Base-by-base conservation (phyloP, 2,797 vertebrate species). In the Xyrichtys novacula region DNA sequence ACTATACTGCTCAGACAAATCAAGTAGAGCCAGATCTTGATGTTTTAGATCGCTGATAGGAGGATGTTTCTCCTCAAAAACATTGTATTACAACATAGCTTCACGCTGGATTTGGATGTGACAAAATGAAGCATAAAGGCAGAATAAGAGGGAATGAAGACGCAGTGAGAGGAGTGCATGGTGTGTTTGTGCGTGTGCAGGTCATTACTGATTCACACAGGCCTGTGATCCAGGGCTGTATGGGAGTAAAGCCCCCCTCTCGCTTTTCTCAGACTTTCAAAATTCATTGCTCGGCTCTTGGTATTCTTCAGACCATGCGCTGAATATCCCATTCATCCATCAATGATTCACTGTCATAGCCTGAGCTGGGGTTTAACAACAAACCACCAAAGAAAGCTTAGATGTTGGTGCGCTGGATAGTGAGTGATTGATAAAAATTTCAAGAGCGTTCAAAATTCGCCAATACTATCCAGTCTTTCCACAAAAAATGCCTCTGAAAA, bases 291-390 rank as follows among this genome's bases (percentile, higher is more conserved):
- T 29, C 26, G 56, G 49, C 73, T 79, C 62, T 80, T 67, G 62
- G 67, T 65, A 65, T 70, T 84, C 79, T 50, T 83, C 70, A 77
- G 65, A 70, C 68, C n/a, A 26, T 73, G 67, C 65, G 50, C 52
- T 42, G 61, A 68, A 68, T 47, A 52, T 78, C 55, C 64, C 60
- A 62, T 82, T 83, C 61, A 32, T 12, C 68, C 76, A 80, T 87
- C 81, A 81, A 73, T 83, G 79, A 88, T 86, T 84, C 66, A 78
- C 68, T 58, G 46, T 76, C 70, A 67, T 36, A 59, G 47, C 60
- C 39, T 16, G 16, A 43, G 71, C 74, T 56, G 59, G 57, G 74
- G 56, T 76, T 76, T 72, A 80, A 72, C 71, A 79, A 49, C 73
- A 68, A 29, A 65, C 16, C 32, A 22, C 49, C 36, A 55, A 25